These are phyloP conservation scores for Sinocyclocheilus anshuiensis DNA, from an alignment of 2,113 vertebrate species.

Conservation along the genomic window DNA sequence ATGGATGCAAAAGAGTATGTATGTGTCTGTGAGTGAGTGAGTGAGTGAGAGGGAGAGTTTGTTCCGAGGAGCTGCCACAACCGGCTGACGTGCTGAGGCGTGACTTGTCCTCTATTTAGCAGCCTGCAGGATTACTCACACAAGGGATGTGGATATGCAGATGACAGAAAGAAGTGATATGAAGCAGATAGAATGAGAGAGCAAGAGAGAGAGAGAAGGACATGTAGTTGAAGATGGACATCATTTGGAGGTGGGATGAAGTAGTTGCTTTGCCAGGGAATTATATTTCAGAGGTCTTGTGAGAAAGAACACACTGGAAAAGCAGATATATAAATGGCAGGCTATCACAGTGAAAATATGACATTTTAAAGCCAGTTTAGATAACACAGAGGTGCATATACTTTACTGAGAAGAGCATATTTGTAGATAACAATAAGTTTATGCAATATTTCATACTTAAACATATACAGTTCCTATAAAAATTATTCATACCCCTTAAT, in stretches of 20 bases:
- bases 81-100: constrained; percentile 49
- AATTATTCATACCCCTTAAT: too few species aligned
- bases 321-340: constrained; percentile 54
- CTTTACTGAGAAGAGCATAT: not conserved
- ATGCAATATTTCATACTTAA: not conserved
- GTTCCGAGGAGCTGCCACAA: constrained; percentile 44
- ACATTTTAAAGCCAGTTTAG: constrained; percentile 67
- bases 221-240: not conserved
- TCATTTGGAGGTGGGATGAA: constrained; percentile 37
- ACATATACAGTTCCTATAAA: not conserved
- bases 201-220: constrained; percentile 37
- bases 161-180: constrained; percentile 56
- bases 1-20: constrained; percentile 25
- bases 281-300: constrained; percentile 41
- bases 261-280: constrained; percentile 43
- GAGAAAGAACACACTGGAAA: constrained; percentile 48
- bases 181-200: constrained; percentile 42
- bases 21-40: constrained; percentile 11
- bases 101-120: constrained; percentile 59
- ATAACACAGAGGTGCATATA: not conserved
- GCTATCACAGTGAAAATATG: constrained; percentile 63
- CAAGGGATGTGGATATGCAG: constrained; percentile 48
- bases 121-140: constrained; percentile 59
- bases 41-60: constrained; percentile 5
- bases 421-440: not conserved